These are phyloP conservation scores for Manduca sexta DNA, from an alignment of 1,140 invertebrate species.

Conservation along the genomic window DNA sequence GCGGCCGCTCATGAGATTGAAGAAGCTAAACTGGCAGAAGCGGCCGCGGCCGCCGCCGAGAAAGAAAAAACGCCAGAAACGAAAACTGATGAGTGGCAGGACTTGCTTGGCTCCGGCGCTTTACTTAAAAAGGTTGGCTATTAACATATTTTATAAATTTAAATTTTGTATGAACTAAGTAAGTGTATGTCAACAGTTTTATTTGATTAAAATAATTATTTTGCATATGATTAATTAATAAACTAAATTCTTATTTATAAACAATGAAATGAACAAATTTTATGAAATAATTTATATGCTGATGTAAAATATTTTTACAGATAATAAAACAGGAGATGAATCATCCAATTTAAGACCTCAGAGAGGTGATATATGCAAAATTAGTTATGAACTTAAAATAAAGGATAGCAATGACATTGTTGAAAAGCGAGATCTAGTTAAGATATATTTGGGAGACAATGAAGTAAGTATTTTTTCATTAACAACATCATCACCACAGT, in stretches of 20 bases:
- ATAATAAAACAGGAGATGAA: constrained; percentile 76
- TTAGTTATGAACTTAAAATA: constrained; percentile 79
- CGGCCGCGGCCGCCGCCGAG: constrained; percentile 37
- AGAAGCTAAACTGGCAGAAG: constrained; percentile 56
- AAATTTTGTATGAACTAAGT: too few species aligned
- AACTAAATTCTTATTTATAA: too few species aligned
- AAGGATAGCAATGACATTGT: constrained; percentile 77
- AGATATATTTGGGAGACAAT: constrained; percentile 85
- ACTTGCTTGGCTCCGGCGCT: constrained; percentile 63
- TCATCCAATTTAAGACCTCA: constrained; percentile 75
- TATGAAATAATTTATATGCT: too few species aligned
- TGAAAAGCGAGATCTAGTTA: constrained; percentile 77
- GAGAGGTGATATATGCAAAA: constrained; percentile 79
- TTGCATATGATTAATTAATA: too few species aligned
- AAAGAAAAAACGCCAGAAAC: constrained; percentile 39
- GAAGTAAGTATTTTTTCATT: constrained; percentile 79
- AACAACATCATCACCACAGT: too few species aligned
- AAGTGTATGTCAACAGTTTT: too few species aligned
- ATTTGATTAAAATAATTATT: too few species aligned
- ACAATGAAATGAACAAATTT: too few species aligned
- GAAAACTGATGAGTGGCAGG: constrained; percentile 58
- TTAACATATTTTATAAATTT: not conserved
- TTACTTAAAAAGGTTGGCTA: constrained; percentile 60
- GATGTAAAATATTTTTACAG: constrained; percentile 32
- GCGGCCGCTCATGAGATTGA: constrained; percentile 63